Percentiles rank a stretch among this genome's conserved stretches.
Conservation (phyloP, 2,888 invertebrate species). For the Siphlonurus alternatus region DNA sequence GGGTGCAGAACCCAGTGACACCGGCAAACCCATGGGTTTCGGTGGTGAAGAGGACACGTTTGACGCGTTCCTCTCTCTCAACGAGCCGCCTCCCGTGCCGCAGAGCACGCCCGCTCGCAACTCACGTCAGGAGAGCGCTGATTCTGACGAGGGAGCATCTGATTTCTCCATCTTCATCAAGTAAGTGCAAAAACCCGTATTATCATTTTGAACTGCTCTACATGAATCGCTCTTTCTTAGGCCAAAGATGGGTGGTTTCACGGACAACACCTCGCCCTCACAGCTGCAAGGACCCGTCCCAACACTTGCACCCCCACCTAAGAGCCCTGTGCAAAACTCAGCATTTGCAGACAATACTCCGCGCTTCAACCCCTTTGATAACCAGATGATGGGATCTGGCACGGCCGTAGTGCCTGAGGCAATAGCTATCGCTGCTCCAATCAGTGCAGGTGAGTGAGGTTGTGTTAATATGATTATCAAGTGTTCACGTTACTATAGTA, state of each 20-base stretch:
- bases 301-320: constrained; percentile 55
- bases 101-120: constrained; percentile 30
- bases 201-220: no score
- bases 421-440: no score
- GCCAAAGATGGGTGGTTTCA: constrained; percentile 29
- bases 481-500: no score
- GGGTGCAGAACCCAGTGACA: constrained; percentile 25
- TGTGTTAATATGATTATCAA: no score
- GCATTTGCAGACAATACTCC: constrained; percentile 37
- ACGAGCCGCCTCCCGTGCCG: constrained; percentile 46
- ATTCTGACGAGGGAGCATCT: constrained; percentile 53
- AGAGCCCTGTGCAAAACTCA: constrained; percentile 29
- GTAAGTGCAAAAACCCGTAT: constrained; percentile 24
- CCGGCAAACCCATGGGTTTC: constrained; percentile 49
- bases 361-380: constrained; percentile 66
- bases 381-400: constrained; percentile 31
- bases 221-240: no score
- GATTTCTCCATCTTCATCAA: constrained; percentile 69
- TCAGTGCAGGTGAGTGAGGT: no score
- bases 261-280: not conserved
- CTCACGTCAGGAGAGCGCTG: constrained; percentile 44
- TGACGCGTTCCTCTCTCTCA: constrained; percentile 45
- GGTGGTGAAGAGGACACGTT: constrained; percentile 45
- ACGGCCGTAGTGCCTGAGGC: constrained; percentile 20
- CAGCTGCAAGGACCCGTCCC: constrained; percentile 36